phyloP scores from a whole-genome alignment of 2,797 vertebrate species.

The Pangasius macronema region DNA sequence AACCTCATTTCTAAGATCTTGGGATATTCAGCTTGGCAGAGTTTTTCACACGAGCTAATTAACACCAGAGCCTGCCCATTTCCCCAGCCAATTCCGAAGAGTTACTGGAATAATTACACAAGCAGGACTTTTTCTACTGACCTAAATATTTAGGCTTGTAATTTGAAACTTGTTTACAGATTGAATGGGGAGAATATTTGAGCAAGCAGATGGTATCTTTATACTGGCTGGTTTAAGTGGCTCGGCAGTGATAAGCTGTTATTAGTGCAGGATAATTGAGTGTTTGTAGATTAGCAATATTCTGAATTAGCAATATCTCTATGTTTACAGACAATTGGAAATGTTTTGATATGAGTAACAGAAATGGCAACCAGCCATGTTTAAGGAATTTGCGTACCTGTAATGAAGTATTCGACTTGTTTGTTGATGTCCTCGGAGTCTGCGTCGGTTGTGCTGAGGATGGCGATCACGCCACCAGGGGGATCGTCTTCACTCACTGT shows the following conservation, averaged over 20 bases:
- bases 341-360: background rate
- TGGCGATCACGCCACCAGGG: constrained; percentile 91
- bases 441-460: constrained; percentile 91
- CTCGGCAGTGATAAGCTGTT: constrained; percentile 53
- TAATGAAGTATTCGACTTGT: constrained; percentile 93
- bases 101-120: constrained; percentile 65
- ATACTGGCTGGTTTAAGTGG: constrained; percentile 59
- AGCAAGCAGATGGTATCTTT: constrained; percentile 66
- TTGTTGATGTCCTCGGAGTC: constrained; percentile 90
- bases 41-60: constrained; percentile 67
- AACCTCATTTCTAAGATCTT: constrained; percentile 51
- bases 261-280: constrained; percentile 53
- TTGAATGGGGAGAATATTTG: constrained; percentile 59
- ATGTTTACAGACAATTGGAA: background rate
- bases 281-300: background rate
- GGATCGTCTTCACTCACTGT: constrained; percentile 97
- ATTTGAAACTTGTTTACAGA: constrained; percentile 59
- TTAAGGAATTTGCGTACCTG: constrained; percentile 77
- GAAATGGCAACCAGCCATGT: background rate
- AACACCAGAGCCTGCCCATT: constrained; percentile 59
- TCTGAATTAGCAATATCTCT: background rate
- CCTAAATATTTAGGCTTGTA: constrained; percentile 66
- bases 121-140: constrained; percentile 53
- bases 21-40: constrained; percentile 59
- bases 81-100: constrained; percentile 60